Conservation (phyloP, 1,140 invertebrate genomes). For the Euura saliciscinereae region DNA sequence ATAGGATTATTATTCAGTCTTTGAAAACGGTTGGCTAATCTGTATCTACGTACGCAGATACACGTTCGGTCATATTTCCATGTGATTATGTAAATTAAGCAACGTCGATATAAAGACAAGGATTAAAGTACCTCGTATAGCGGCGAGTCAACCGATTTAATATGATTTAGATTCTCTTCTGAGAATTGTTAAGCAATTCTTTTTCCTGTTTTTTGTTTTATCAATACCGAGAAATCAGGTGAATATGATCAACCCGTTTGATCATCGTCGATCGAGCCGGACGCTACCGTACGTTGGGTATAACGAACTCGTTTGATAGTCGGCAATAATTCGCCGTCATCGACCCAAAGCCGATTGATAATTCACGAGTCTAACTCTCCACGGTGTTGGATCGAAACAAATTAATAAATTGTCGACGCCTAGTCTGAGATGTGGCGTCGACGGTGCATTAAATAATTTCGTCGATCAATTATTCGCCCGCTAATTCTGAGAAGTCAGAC, state of each 20-base stretch:
- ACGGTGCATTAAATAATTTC: background rate
- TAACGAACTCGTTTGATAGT: background rate
- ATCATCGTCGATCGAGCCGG: no score
- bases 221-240: slow-evolving; percentile 34
- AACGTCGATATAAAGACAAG: slow-evolving; percentile 35
- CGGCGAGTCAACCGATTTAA: slow-evolving; percentile 45
- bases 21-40: no score
- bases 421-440: background rate
- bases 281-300: no score
- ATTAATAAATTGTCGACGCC: background rate
- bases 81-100: slow-evolving; percentile 52
- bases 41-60: slow-evolving; percentile 25
- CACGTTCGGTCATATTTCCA: slow-evolving; percentile 54
- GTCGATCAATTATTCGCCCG: background rate
- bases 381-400: background rate
- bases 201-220: background rate
- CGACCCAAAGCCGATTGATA: background rate
- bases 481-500: no score
- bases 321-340: background rate
- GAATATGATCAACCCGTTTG: slow-evolving; percentile 34
- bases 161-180: slow-evolving; percentile 52
- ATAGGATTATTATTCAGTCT: no score
- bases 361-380: background rate
- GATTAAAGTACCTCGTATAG: slow-evolving; percentile 25
- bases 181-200: slow-evolving; percentile 48